Percentiles rank a stretch among this genome's conserved stretches.
Conservation (phyloP, 2,797 vertebrate species). For the Tenualosa ilisha region DNA sequence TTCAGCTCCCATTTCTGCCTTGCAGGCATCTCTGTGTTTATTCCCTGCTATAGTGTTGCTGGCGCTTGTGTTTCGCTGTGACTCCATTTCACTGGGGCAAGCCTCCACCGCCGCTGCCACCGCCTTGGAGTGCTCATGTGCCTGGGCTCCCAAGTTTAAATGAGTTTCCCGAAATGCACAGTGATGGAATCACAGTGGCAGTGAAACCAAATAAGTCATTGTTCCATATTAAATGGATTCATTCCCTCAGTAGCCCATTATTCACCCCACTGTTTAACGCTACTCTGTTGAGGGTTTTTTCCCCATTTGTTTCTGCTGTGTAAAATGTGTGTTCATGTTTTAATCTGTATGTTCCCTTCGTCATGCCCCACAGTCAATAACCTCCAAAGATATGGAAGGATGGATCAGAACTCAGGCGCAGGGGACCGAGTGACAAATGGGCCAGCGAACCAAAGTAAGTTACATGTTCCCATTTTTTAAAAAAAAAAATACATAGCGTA, state of each 20-base stretch:
- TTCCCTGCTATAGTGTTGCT: slow-evolving; percentile 64
- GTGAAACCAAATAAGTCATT: slow-evolving; percentile 81
- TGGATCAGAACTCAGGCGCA: not conserved
- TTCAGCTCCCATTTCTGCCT: slow-evolving; percentile 73
- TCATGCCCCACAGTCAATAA: slow-evolving; percentile 15
- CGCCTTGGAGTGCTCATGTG: slow-evolving; percentile 58
- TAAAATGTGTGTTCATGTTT: slow-evolving; percentile 47
- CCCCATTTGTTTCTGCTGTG: slow-evolving; percentile 60
- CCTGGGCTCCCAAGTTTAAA: slow-evolving; percentile 70
- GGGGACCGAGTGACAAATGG: slow-evolving; percentile 41
- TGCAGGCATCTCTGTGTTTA: slow-evolving; percentile 76
- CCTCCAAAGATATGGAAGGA: slow-evolving; percentile 22
- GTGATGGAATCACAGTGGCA: slow-evolving; percentile 78
- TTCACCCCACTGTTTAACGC: slow-evolving; percentile 74
- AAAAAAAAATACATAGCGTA: slow-evolving; percentile 48
- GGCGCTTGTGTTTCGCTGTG: slow-evolving; percentile 49
- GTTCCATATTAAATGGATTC: slow-evolving; percentile 80
- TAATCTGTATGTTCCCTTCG: slow-evolving; percentile 13
- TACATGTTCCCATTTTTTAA: slow-evolving; percentile 41
- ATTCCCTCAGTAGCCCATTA: slow-evolving; percentile 71
- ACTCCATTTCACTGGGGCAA: slow-evolving; percentile 62
- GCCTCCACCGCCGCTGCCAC: slow-evolving; percentile 55
- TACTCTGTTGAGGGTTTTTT: slow-evolving; percentile 59
- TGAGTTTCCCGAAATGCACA: slow-evolving; percentile 76
- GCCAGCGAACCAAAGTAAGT: slow-evolving; percentile 48